These are phyloP conservation scores for Dryadula phaetusa DNA, from an alignment of 2,888 invertebrate genomes.

Conservation along the genomic window DNA sequence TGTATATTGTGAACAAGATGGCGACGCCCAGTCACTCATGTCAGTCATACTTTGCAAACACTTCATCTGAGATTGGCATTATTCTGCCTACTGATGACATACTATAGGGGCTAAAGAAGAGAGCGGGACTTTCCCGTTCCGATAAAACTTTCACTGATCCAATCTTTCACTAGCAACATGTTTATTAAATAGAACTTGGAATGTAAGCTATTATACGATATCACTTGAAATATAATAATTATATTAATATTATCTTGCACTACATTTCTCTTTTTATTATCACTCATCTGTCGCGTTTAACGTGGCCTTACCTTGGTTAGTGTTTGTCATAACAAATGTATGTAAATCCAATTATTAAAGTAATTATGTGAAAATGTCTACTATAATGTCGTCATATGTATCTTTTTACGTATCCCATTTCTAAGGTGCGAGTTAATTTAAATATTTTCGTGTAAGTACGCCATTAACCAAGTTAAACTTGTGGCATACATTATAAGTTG, in stretches of 20 bases:
- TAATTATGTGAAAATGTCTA: not conserved
- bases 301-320: too few species aligned
- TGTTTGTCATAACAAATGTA: too few species aligned
- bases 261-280: not conserved
- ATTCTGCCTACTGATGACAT: constrained; percentile 22
- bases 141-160: constrained; percentile 52
- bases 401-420: not conserved
- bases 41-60: not conserved
- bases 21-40: not conserved
- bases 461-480: not conserved
- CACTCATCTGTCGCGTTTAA: not conserved
- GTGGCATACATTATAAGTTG: constrained; percentile 26
- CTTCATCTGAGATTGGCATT: not conserved
- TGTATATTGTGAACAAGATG: constrained; percentile 1
- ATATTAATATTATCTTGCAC: not conserved
- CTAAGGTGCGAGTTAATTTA: not conserved
- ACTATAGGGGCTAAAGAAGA: constrained; percentile 27
- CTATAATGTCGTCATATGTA: too few species aligned
- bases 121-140: constrained; percentile 43
- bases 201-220: constrained; percentile 26
- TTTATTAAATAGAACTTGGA: constrained; percentile 21
- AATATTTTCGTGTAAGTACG: not conserved
- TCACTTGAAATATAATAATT: constrained; percentile 20
- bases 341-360: not conserved
- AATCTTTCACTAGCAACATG: constrained; percentile 34